Base-by-base conservation (phyloP, 2,113 vertebrate genomes). In the Callocephalon fimbriatum region DNA sequence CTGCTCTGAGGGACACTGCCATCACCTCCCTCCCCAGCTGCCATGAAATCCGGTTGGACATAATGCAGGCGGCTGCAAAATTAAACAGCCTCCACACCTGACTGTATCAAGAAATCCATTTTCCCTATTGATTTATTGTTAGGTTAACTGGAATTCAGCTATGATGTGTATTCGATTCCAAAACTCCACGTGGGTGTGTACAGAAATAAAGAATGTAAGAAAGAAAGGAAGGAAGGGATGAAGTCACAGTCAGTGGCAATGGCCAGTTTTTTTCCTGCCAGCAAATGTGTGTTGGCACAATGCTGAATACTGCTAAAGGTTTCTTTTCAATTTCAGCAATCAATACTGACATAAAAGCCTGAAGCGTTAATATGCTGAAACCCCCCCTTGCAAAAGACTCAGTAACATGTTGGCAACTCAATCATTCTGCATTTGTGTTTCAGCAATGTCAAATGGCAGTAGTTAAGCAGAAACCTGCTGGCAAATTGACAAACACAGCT, bases 401-500 rank as follows among this genome's bases (percentile, higher is more conserved):
- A 97, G 96, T 96, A 94, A 96, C 96, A 97, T 88, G 94, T 87
- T 95, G 93, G 94, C 95, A 97, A 95, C 93, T 97, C 97, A 96
- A 81, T 97, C 96, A 96, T 91, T 95, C 91, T 54, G 85, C 95
- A 95, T 97, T 98, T 98, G 91, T 95, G 94, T 96, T 96, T 97
- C 96, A 97, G 97, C 85, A 68, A 96, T 67, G 91, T 95, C 97
- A 97, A 97, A 96, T 22, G 90, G 97, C 89, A 97, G 96, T 94
- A 96, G 96, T 98, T 98, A 97, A 97, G 95, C 90, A 88, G 93
- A 91, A 96, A 97, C 86, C 96, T 96, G 96, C 96, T 97, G 97
- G 97, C 97, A 98, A 97, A 97, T 27, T 97, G 97, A 98, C 98
- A 98, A 98, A 96, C 75, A 95, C 97, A 92, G 83, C 92, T 94